Base-by-base conservation (phyloP, 2,113 vertebrate species). In the Microtus richardsoni region DNA sequence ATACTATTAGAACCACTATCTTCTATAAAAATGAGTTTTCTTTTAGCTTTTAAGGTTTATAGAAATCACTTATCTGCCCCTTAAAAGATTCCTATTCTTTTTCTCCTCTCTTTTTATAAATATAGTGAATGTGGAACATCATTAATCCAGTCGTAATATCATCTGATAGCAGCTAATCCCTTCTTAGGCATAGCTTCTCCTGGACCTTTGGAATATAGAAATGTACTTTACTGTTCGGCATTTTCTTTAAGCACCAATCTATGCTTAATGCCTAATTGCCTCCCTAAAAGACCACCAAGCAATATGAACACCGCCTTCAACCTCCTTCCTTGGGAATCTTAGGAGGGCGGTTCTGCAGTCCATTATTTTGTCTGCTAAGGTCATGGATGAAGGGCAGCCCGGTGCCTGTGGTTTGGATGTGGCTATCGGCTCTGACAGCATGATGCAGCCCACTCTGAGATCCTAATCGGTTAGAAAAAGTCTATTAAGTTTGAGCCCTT, bases 91-190 rank as follows among this genome's bases (percentile, higher is more conserved):
- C 82, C 3, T 93, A 41, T 95, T 92, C 93, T 86, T 86, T 86
- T 77, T 60, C 62, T 5, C 26, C 30, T n/a, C 88, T 83, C 70
- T 88, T 91, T 93, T 88, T 87, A 96, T 96, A 98, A 98, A 98
- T 98, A 98, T 91, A 98, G 97, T 98, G 97, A 98, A 98, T 98
- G 86, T 0, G 21, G 98, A 98, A 98, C 97, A 98, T 97, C 92
- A 98, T 98, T 98, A 98, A 99, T 99, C 98, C 98, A 97, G 97
- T 97, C 94, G 90, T 98, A 98, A 98, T 98, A 98, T 99, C 98
- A 98, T 98, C 98, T 98, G 98, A 99, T 98, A 99, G 96, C 62
- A 96, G 97, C 94, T 99, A 99, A 99, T 99, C 98, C 98, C 97
- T 98, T 98, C 98, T 98, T 98, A 98, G 97, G 96, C 91, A 96